Evolutionary conservation across 2,888 invertebrate species (phyloP).

Genomic region (Oasisia sp.): DNA sequence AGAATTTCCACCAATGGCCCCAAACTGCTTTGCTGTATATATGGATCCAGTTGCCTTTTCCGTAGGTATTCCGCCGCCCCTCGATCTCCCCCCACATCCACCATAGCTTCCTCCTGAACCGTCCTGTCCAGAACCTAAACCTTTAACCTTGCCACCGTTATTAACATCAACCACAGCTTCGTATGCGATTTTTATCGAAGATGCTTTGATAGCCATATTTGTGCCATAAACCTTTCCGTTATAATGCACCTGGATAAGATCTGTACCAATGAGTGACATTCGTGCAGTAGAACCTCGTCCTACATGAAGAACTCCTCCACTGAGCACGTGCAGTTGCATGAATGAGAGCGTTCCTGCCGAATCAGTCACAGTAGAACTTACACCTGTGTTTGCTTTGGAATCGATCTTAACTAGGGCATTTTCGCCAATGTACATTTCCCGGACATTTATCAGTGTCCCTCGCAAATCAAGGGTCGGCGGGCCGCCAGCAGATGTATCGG

Average conservation of each 20-base stretch:
- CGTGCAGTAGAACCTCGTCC: conserved; percentile 38
- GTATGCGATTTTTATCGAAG: conserved; percentile 45
- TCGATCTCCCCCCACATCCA: conserved; percentile 47
- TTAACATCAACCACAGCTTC: conserved; percentile 42
- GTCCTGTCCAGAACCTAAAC: background rate
- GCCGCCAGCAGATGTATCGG: conserved; percentile 38
- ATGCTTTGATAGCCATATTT: conserved; percentile 40
- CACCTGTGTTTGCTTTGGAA: conserved; percentile 40
- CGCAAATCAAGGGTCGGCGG: conserved; percentile 43
- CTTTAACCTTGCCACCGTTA: conserved; percentile 36
- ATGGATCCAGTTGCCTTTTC: conserved; percentile 32
- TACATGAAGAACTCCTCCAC: conserved; percentile 44
- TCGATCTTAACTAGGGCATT: conserved; percentile 44
- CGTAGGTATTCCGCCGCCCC: conserved; percentile 29
- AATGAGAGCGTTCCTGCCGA: conserved; percentile 44
- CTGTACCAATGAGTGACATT: conserved; percentile 39
- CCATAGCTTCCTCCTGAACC: conserved; percentile 50
- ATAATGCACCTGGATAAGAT: conserved; percentile 23
- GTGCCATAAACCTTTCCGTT: conserved; percentile 26
- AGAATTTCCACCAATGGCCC: conserved; percentile 45
- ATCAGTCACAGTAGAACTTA: conserved; percentile 34
- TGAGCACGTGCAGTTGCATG: conserved; percentile 45
- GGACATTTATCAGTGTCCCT: conserved; percentile 44
- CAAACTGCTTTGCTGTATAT: conserved; percentile 36
- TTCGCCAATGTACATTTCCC: conserved; percentile 46